Conservation (phyloP, 2,888 invertebrate species). For the Tetheella fluctuosa region DNA sequence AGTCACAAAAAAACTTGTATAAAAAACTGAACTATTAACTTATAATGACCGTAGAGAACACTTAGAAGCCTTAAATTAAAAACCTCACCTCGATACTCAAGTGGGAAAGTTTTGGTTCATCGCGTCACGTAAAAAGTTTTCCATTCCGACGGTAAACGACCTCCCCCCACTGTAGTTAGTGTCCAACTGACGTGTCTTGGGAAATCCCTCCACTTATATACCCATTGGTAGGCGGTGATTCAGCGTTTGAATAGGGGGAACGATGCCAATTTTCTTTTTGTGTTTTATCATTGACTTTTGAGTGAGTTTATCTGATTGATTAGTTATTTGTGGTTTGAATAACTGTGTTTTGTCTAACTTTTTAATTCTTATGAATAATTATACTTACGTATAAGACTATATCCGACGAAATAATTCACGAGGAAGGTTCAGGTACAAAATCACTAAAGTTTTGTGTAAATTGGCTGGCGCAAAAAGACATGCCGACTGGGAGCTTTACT, state of each 20-base stretch:
- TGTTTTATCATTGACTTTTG: neutral
- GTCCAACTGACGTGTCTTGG: slow-evolving; percentile 49
- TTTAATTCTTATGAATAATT: too few relatives aligned
- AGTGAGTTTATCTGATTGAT: slow-evolving; percentile 1
- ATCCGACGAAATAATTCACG: too few relatives aligned
- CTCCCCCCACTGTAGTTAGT: slow-evolving; percentile 28
- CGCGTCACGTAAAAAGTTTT: slow-evolving; percentile 74
- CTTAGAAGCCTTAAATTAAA: slow-evolving; percentile 4
- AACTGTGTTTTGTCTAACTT: neutral
- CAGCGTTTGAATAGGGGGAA: slow-evolving; percentile 37
- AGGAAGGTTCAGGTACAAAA: too few relatives aligned
- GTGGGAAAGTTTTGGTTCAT: slow-evolving; percentile 62
- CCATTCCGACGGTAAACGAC: slow-evolving; percentile 37
- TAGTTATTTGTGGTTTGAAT: neutral
- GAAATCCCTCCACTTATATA: slow-evolving; percentile 69
- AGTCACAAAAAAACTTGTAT: neutral
- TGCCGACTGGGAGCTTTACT: too few relatives aligned
- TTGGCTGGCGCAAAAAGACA: too few relatives aligned
- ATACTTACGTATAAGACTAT: too few relatives aligned
- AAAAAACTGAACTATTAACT: neutral
- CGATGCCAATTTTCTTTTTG: slow-evolving; percentile 3
- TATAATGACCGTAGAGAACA: neutral
- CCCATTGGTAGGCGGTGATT: slow-evolving; percentile 42
- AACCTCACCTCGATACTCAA: slow-evolving; percentile 57
- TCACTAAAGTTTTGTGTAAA: too few relatives aligned